Conservation (phyloP, 2,113 vertebrate genomes). For the Xenotilapia longispinis region DNA sequence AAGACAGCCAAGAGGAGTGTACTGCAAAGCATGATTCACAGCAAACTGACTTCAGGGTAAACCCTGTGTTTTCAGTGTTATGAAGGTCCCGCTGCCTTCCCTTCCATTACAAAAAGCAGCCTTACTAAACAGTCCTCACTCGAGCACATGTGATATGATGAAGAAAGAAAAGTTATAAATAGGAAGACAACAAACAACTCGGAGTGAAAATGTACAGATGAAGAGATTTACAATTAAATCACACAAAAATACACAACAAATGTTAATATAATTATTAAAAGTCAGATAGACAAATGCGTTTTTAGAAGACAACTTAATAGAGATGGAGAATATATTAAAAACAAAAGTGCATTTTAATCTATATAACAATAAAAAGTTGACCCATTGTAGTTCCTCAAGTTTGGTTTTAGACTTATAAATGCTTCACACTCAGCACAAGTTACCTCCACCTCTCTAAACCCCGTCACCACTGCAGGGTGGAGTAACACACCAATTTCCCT, state of each 20-base stretch:
- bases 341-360: not conserved
- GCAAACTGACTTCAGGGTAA: not conserved
- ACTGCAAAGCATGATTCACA: not conserved
- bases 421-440: not conserved
- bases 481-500: not conserved
- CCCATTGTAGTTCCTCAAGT: not conserved
- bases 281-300: not conserved
- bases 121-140: not conserved
- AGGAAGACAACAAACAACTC: not conserved
- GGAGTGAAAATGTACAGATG: not conserved
- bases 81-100: not conserved
- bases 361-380: not conserved
- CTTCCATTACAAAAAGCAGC: not conserved
- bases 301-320: not conserved
- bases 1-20: not conserved
- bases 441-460: not conserved
- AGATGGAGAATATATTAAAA: not conserved
- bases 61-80: not conserved
- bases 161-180: not conserved
- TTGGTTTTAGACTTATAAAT: not conserved
- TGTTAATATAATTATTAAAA: not conserved
- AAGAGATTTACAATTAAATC: not conserved
- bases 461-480: not conserved
- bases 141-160: not conserved
- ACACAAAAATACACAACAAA: not conserved